Base-by-base conservation (phyloP, 1,140 invertebrate species). In the Lordiphosa mommai region DNA sequence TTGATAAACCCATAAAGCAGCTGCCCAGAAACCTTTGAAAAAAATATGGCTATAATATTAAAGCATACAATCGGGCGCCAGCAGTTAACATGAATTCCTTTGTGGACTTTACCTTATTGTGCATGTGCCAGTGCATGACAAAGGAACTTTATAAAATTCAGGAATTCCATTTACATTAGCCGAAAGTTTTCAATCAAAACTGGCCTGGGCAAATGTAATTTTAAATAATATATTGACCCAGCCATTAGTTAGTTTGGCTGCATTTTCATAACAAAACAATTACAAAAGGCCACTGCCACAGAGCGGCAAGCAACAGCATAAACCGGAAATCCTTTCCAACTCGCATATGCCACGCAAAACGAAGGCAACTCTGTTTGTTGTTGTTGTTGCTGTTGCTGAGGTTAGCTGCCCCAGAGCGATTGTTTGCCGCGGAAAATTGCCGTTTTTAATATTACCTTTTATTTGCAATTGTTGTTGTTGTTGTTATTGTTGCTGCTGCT, bases 381-480 rank as follows among this genome's bases (percentile, higher is more conserved):
- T 56, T 32, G 36, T 16, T 27, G 34, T 33, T 51, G 27, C n/a
- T 16, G 32, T 10, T 36, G 14, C 13, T 33, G 38, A 44, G 52
- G 48, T 65, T 65, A 44, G 59, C 52, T 67, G 65, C 66, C 65
- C 55, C 41, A 41, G 27, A 34, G 47, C 65, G 41, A 49, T 69
- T 56, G 65, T 70, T 70, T 40, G 41, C 72, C 71, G 69, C 80
- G 68, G 79, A 84, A 84, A 84, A 84, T 84, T 84, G 77, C 72
- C 77, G 77, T 59, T 84, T 85, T 84, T 84, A 84, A 85, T 77
- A 84, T 85, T 69, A 84, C 72, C 77, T 84, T 77, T 77, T 85
- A 84, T 84, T 84, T 84, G 68, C 77, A 84, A 84, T 84, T 77
- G 69, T 52, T 61, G 52, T 36, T 29, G 13, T 50, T 33, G 16